phyloP scores from a whole-genome alignment of 2,113 vertebrate genomes.

The Halcyon senegalensis region DNA sequence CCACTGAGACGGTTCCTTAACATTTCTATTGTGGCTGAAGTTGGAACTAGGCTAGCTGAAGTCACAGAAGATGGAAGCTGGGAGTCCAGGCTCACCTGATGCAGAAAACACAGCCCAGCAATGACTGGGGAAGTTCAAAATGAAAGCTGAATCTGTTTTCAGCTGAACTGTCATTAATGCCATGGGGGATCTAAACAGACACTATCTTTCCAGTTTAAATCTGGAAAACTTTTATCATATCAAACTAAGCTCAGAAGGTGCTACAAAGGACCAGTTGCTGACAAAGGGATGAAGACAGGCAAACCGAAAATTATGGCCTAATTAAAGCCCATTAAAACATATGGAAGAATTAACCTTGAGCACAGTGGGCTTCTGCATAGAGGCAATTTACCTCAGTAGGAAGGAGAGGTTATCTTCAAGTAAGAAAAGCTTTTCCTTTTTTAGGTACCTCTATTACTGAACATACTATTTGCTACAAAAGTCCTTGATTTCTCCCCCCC shows the following conservation, averaged over 20 bases:
- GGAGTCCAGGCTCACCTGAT: neutral
- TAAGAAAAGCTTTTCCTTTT: neutral
- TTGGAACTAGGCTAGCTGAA: neutral
- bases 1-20: neutral
- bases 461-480: neutral
- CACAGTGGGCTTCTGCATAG: neutral
- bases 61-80: accelerated
- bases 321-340: neutral
- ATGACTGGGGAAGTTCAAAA: neutral
- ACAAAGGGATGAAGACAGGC: neutral
- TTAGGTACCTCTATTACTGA: neutral
- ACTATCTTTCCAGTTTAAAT: neutral
- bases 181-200: neutral
- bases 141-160: neutral
- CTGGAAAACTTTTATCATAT: neutral
- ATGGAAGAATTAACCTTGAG: neutral
- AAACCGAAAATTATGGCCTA: neutral
- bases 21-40: neutral
- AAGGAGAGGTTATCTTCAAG: neutral
- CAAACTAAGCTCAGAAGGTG: neutral
- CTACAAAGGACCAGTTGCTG: neutral
- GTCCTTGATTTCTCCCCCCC: too few relatives aligned
- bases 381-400: neutral
- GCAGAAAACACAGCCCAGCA: neutral
- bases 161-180: neutral